A percentile compares a stretch with the other conserved stretches of the same genome.
Evolutionary conservation across 2,797 vertebrate genomes (phyloP).

Genomic region (Erpetoichthys calabaricus): DNA sequence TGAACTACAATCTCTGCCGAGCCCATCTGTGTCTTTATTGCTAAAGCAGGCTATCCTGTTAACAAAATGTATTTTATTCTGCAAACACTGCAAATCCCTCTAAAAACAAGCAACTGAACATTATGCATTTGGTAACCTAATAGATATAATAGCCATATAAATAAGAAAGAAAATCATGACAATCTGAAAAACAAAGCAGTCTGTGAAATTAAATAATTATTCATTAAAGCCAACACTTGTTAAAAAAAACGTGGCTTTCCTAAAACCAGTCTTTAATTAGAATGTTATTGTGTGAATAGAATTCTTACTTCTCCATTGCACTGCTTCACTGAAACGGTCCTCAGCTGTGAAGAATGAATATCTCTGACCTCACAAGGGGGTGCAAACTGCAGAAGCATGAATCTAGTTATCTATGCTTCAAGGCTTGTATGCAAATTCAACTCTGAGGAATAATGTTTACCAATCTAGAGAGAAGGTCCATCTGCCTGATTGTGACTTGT

Average conservation of each 20-base stretch:
- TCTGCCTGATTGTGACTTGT: constrained; percentile 12
- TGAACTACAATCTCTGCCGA: no score
- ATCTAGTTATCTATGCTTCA: constrained; percentile 18
- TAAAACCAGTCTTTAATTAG: constrained; percentile 3
- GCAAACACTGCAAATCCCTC: no score
- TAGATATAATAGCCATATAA: no score
- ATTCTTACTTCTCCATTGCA: not conserved
- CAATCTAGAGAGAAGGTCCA: constrained; percentile 20
- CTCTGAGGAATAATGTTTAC: constrained; percentile 16
- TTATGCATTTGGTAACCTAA: no score
- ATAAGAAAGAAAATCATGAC: no score
- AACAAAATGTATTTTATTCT: no score
- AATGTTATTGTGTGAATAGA: not conserved
- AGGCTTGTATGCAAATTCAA: constrained; percentile 14
- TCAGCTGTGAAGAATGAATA: constrained; percentile 11
- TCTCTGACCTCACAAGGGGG: constrained; percentile 8
- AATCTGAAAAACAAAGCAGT: no score
- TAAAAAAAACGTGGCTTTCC: not conserved
- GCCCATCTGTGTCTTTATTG: no score
- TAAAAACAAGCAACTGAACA: no score
- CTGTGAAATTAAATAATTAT: no score
- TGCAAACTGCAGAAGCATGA: constrained; percentile 8
- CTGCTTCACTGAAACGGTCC: not conserved
- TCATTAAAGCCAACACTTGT: no score
- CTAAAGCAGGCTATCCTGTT: no score